phyloP scores from a whole-genome alignment of 1,140 invertebrate genomes.

The Lethrus apterus region DNA sequence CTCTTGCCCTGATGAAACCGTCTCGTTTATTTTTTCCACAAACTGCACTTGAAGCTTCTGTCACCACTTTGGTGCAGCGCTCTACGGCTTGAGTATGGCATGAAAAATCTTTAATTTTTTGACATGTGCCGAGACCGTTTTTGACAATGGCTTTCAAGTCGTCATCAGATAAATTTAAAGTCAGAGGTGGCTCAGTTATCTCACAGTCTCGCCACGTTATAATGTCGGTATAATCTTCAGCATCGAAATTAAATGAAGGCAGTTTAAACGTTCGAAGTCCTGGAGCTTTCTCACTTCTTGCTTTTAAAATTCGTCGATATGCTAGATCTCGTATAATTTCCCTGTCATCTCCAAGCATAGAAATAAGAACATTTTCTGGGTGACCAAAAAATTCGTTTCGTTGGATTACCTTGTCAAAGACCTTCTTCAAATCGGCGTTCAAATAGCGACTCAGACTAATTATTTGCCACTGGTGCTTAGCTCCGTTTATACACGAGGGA shows the following conservation, averaged over 20 bases:
- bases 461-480: slow-evolving; percentile 10
- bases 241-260: slow-evolving; percentile 22
- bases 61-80: slow-evolving; percentile 11
- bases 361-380: slow-evolving; percentile 9
- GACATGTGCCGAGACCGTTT: not conserved
- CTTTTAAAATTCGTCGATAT: slow-evolving; percentile 14
- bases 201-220: not conserved
- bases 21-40: slow-evolving; percentile 7
- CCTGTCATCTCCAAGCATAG: slow-evolving; percentile 8
- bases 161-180: not conserved
- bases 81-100: slow-evolving; percentile 9
- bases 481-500: slow-evolving; percentile 16
- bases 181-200: not conserved
- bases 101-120: not conserved
- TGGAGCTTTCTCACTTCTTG: slow-evolving; percentile 13
- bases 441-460: slow-evolving; percentile 6
- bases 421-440: slow-evolving; percentile 9
- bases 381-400: slow-evolving; percentile 15
- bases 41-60: slow-evolving; percentile 8
- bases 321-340: slow-evolving; percentile 17
- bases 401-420: slow-evolving; percentile 18
- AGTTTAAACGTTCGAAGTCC: slow-evolving; percentile 12
- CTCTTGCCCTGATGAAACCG: slow-evolving; percentile 6
- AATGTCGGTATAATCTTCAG: slow-evolving; percentile 6
- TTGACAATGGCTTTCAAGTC: not conserved